Percentiles rank a stretch among this genome's conserved stretches.
These are phyloP conservation scores for Lycophotia porphyrea DNA, from an alignment of 2,888 invertebrate species.

Conservation along the genomic window DNA sequence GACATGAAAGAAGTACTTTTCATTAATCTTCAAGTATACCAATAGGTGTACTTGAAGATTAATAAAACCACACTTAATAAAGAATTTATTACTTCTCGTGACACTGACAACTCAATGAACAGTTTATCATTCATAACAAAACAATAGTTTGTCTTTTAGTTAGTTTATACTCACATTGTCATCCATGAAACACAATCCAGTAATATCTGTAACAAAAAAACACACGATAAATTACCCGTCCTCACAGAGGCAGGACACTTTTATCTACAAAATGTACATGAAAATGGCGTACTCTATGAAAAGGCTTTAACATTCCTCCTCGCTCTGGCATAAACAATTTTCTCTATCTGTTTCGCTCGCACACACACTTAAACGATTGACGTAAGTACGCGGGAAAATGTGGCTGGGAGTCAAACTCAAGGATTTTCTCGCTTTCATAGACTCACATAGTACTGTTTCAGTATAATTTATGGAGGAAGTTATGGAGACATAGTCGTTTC, in stretches of 20 bases:
- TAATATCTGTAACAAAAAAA: slow-evolving; percentile 40
- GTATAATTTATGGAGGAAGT: slow-evolving; percentile 52
- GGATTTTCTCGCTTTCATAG: slow-evolving; percentile 70
- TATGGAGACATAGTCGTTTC: slow-evolving; percentile 15
- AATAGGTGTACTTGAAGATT: too few species aligned
- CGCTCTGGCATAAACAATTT: slow-evolving; percentile 68
- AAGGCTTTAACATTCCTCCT: slow-evolving; percentile 75
- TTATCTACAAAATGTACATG: slow-evolving; percentile 35
- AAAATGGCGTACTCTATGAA: slow-evolving; percentile 71
- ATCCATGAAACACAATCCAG: slow-evolving; percentile 22
- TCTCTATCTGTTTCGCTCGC: slow-evolving; percentile 68
- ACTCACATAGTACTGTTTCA: slow-evolving; percentile 56
- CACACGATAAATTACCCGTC: neutral
- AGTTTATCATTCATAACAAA: slow-evolving; percentile 4
- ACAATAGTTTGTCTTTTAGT: slow-evolving; percentile 7
- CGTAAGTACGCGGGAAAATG: slow-evolving; percentile 79
- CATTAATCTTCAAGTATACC: neutral
- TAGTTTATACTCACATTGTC: slow-evolving; percentile 45
- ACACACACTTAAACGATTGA: slow-evolving; percentile 76
- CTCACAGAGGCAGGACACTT: slow-evolving; percentile 52
- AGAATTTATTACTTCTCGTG: neutral
- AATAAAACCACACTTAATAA: neutral
- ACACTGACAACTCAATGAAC: slow-evolving; percentile 1
- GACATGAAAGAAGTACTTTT: neutral
- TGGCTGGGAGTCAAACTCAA: slow-evolving; percentile 72